phyloP scores from a whole-genome alignment of 1,140 invertebrate species.

The Heliconius hewitsoni region DNA sequence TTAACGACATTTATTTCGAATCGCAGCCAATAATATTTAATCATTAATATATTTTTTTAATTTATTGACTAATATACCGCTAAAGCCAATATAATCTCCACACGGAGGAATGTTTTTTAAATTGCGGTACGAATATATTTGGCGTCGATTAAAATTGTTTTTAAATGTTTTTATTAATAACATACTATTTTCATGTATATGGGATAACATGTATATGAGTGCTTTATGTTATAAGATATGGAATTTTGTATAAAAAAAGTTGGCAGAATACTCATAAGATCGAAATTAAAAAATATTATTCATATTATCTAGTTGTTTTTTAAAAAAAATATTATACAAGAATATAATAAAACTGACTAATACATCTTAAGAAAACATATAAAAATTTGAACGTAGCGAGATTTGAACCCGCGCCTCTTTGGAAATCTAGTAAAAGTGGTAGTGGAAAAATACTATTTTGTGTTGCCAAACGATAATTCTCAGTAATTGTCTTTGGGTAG shows the following conservation, averaged over 20 bases:
- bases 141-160: conserved; percentile 42
- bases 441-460: too few species aligned
- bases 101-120: conserved; percentile 13
- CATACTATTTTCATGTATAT: too few species aligned
- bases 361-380: too few species aligned
- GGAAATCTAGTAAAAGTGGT: too few species aligned
- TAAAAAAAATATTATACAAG: conserved; percentile 8
- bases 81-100: conserved; percentile 23
- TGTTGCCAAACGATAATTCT: too few species aligned
- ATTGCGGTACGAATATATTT: conserved; percentile 15
- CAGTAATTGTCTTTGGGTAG: too few species aligned
- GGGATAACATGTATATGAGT: not conserved
- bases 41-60: conserved; percentile 42
- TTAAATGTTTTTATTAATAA: conserved; percentile 38
- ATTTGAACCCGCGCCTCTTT: too few species aligned
- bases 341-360: conserved; percentile 50
- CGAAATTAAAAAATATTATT: not conserved
- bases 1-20: conserved; percentile 53
- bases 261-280: not conserved
- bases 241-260: too few species aligned
- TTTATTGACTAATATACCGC: conserved; percentile 43
- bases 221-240: not conserved
- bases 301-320: not conserved
- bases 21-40: conserved; percentile 63
- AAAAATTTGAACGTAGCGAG: too few species aligned